phyloP scores from a whole-genome alignment of 2,797 vertebrate species.

The Syngnathus acus region DNA sequence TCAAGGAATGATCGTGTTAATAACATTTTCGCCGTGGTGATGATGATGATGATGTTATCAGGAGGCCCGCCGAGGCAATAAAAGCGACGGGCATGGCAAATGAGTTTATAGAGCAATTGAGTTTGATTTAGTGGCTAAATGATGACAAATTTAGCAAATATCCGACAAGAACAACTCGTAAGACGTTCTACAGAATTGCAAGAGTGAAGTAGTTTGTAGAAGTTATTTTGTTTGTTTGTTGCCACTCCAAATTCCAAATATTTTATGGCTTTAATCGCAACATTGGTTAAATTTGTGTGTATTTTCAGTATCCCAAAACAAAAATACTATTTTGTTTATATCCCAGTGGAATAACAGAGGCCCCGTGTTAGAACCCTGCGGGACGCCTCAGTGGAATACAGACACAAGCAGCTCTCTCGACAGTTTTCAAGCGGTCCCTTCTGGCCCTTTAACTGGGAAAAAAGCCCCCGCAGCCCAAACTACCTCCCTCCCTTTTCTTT shows the following conservation, averaged over 20 bases:
- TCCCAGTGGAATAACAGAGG: constrained; percentile 46
- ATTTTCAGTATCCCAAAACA: not conserved
- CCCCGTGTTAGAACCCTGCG: constrained; percentile 38
- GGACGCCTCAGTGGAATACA: constrained; percentile 48
- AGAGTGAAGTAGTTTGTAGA: too few species aligned
- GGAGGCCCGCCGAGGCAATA: not conserved
- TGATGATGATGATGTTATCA: constrained; percentile 19
- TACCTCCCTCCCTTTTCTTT: not conserved
- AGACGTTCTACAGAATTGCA: not conserved
- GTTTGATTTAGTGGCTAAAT: not conserved
- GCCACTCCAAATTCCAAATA: not conserved
- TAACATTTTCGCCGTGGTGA: constrained; percentile 33
- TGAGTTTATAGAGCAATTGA: not conserved
- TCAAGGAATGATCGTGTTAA: constrained; percentile 29
- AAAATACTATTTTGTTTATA: constrained; percentile 8
- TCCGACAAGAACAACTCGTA: not conserved
- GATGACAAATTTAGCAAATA: not conserved
- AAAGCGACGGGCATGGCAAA: not conserved
- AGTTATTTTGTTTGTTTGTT: not conserved
- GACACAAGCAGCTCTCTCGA: constrained; percentile 35
- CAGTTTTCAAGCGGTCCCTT: constrained; percentile 32
- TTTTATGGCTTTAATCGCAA: not conserved
- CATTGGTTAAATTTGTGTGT: not conserved
- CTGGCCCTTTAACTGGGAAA: constrained; percentile 37
- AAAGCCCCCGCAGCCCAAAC: constrained; percentile 25